A percentile compares a stretch with the other conserved stretches of the same genome.
These are phyloP conservation scores for Norana najaformis DNA, from an alignment of 2,888 invertebrate species.

Conservation along the genomic window DNA sequence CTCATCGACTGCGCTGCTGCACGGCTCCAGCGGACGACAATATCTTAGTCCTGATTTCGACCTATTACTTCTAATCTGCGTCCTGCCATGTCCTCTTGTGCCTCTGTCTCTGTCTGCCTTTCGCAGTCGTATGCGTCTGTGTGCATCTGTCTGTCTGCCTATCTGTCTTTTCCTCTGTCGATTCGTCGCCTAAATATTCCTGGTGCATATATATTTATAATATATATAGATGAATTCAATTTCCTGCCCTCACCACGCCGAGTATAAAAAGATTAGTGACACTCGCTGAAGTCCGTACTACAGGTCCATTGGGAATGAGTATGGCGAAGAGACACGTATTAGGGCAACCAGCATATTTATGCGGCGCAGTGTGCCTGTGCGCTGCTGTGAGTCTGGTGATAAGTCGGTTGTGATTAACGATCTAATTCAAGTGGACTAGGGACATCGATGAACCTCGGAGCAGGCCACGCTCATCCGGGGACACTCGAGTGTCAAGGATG, in stretches of 20 bases:
- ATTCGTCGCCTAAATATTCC: constrained; percentile 1
- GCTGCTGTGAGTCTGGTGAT: background rate
- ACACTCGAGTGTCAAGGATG: background rate
- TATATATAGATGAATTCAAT: constrained; percentile 13
- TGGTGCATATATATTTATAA: too few relatives aligned
- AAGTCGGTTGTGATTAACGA: constrained; percentile 13
- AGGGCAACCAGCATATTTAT: background rate
- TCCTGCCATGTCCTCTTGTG: background rate
- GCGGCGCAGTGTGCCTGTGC: constrained; percentile 5
- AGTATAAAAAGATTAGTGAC: constrained; percentile 13
- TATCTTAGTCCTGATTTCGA: background rate
- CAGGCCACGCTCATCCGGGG: background rate
- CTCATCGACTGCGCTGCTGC: background rate
- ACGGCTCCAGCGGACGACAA: background rate
- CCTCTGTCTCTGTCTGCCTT: background rate
- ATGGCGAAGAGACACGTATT: background rate
- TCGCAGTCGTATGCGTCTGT: too few relatives aligned
- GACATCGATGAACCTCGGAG: background rate
- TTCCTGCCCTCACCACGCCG: background rate
- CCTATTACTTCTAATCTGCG: background rate
- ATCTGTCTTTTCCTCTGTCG: background rate
- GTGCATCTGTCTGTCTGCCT: background rate
- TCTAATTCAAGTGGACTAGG: background rate
- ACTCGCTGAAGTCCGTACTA: constrained; percentile 13
- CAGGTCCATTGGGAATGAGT: background rate